Evolutionary conservation across 2,113 vertebrate genomes (phyloP).

Genomic region (Neodontobutis hainanensis): DNA sequence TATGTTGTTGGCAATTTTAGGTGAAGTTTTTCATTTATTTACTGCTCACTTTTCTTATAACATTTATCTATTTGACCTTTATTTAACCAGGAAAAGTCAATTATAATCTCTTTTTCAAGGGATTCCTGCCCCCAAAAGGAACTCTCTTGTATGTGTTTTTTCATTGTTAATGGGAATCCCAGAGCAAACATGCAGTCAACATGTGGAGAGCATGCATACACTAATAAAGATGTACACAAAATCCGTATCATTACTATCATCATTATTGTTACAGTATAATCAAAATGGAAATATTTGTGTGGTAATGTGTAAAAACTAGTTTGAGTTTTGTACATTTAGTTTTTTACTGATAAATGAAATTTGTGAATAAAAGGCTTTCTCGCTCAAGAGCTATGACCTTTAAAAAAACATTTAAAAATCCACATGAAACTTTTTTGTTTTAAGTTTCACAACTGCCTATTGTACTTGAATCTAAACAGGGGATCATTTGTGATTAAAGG

Average conservation of each 20-base stretch:
- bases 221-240: too few species aligned
- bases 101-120: not conserved
- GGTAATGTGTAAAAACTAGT: too few species aligned
- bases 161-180: not conserved
- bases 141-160: slow-evolving; percentile 1
- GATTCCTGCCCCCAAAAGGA: not conserved
- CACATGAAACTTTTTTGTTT: too few species aligned
- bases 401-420: not conserved
- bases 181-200: not conserved
- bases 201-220: too few species aligned
- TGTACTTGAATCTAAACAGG: not conserved
- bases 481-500: not conserved
- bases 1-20: too few species aligned
- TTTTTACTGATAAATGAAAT: too few species aligned
- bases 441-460: too few species aligned
- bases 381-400: not conserved
- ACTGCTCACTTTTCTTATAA: not conserved
- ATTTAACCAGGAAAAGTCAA: not conserved
- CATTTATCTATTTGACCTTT: not conserved
- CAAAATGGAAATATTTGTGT: too few species aligned
- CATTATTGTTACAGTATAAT: too few species aligned
- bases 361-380: not conserved
- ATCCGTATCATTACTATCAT: too few species aligned
- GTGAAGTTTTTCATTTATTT: not conserved
- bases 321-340: too few species aligned